phyloP scores from a whole-genome alignment of 2,113 vertebrate species.

The Channa maculata region DNA sequence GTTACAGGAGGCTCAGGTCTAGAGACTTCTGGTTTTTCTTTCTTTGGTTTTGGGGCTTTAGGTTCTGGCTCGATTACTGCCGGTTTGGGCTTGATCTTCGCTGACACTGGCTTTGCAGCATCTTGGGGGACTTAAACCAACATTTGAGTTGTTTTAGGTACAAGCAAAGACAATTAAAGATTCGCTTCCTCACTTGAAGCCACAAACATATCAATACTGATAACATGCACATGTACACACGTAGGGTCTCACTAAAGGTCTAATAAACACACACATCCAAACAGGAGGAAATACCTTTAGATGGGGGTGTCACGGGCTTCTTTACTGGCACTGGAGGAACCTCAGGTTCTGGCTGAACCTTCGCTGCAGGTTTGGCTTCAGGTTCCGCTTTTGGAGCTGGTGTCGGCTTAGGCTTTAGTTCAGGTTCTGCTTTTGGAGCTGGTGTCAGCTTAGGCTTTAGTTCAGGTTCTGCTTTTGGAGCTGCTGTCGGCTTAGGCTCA shows the following conservation, averaged over 20 bases:
- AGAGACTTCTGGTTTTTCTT: too few species aligned
- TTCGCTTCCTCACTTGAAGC: constrained; percentile 70
- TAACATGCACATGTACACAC: background rate
- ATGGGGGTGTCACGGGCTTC: constrained; percentile 59
- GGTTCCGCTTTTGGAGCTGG: constrained; percentile 28
- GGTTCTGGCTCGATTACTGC: constrained; percentile 9
- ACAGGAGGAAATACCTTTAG: constrained; percentile 80
- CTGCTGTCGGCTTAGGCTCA: constrained; percentile 3
- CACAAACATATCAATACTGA: constrained; percentile 26
- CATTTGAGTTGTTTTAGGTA: constrained; percentile 53
- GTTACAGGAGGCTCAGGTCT: constrained; percentile 1
- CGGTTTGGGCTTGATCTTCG: background rate
- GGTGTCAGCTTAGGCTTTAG: constrained; percentile 35
- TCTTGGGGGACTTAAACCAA: constrained; percentile 86
- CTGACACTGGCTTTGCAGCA: background rate
- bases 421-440: constrained; percentile 38
- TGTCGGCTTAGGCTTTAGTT: constrained; percentile 51
- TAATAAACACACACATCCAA: constrained; percentile 20
- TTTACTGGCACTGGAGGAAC: constrained; percentile 36
- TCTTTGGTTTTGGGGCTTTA: background rate
- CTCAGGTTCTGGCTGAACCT: too few species aligned
- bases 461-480: constrained; percentile 45
- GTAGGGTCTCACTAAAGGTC: too few species aligned
- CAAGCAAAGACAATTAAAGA: constrained; percentile 60
- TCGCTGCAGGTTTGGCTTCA: background rate